Evolutionary conservation across 2,797 vertebrate genomes (phyloP), one percentile per base, ranked within the genome.

Genomic region (Chromobotia macracanthus): DNA sequence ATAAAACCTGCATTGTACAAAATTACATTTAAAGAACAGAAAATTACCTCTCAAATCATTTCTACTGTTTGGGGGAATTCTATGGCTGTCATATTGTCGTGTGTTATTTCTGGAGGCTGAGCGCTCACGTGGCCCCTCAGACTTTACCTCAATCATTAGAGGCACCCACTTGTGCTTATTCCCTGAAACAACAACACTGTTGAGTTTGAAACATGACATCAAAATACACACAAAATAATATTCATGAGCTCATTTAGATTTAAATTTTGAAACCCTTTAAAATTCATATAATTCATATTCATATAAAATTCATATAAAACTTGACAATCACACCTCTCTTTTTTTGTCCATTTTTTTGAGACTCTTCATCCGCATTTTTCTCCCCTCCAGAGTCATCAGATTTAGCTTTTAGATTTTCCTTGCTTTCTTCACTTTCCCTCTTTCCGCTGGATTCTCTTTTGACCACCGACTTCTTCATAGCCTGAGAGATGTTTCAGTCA

Each of bases 81-180:
- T 94, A 15, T 95, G 93, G 83, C 92, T 93, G 69, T 99, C 97
- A 0, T 96, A 97, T 15, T 96, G 97, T 21, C 96, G 94, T 25
- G 91, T 93, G 93, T 96, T 95, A 91, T 97, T 98, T 86, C 96
- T 94, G 21, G 97, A 96, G 38, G 94, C 96, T 0, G 96, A 95
- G 81, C 98, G 97, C 86, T 99, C 97, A 67, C 96, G 91, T 25
- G 96, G 94, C 72, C 95, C 97, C 79, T 99, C 97, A 0, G 97
- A 95, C 91, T 99, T 99, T 93, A 99, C 95, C 85, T 99, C 97
- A 71, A 99, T 98, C 92, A 97, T 96, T 83, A 99, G 92, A 9
- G 97, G 97, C 87, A 99, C 96, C 97, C 97, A 99, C 91, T 96
- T 97, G 88, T 99, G 97, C 90, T 99, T 99, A 91, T 95, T 98